Base-by-base conservation (phyloP, 2,113 vertebrate genomes). In the Leptobrachium leishanense region DNA sequence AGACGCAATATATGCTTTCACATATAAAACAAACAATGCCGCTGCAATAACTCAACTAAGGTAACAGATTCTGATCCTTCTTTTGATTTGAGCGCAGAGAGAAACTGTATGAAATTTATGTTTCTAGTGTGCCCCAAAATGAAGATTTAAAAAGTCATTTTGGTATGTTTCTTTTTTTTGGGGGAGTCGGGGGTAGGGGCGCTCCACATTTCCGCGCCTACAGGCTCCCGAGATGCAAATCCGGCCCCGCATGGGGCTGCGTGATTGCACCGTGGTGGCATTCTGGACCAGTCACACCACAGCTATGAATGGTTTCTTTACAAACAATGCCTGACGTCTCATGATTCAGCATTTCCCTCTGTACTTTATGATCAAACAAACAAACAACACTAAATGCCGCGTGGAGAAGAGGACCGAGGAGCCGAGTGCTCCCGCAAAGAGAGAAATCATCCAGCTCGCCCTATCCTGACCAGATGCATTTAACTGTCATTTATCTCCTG, bases 291-390 rank as follows among this genome's bases (percentile, higher is more conserved):
- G 9, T 64, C n/a, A 39, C 62, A 64, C 42, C 8, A 7, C 41
- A 42, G 44, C 64, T 76, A 9, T 68, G 53, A 76, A 76, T 41
- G 50, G 31, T 68, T 68, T 67, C 9, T 42, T 53, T 68, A 50
- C 10, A 57, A 12, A 68, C 66, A 41, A 76, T 42, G 46, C 66
- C 53, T 59, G 63, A 79, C 15, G 53, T 67, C 50, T 80, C 77
- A 44, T 74, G 77, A 80, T 74, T 80, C 64, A 68, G 71, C 63
- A 13, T 73, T 72, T 78, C 55, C n/a, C 68, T 43, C 67, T 40
- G 55, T 53, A 53, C 72, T 79, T 72, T 79, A 62, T 70, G 66
- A 50, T 2, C 20, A 31, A 31, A 31, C 20, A 31, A 31, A 31
- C 20, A 31, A 31, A 31, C 20, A 31, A 64, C 77, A 59, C 65